phyloP scores from a whole-genome alignment of 2,113 vertebrate genomes.

The Herpetotheres cachinnans region DNA sequence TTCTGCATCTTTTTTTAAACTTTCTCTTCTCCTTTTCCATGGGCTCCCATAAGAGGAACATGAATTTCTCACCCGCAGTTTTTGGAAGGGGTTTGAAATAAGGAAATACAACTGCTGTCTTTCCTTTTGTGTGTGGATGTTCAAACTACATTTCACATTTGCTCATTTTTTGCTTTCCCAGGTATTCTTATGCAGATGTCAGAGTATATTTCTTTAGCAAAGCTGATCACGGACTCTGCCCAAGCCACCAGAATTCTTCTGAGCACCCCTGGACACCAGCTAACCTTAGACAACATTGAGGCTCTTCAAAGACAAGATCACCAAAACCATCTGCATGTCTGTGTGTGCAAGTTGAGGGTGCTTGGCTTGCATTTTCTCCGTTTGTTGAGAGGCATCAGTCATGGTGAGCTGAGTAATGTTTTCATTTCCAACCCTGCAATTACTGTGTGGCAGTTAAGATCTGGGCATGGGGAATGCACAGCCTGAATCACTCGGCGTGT shows the following conservation, averaged over 20 bases:
- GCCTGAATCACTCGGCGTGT: not conserved
- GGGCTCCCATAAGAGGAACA: not conserved
- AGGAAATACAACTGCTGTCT: not conserved
- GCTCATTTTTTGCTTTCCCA: not conserved
- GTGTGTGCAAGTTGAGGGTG: not conserved
- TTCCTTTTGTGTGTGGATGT: not conserved
- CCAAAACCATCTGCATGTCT: rapidly evolving
- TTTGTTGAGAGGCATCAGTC: not conserved
- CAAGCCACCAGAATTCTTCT: not conserved
- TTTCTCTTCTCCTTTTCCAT: not conserved
- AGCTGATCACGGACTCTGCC: not conserved
- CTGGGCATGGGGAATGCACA: not conserved
- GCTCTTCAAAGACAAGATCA: not conserved
- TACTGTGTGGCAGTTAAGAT: not conserved
- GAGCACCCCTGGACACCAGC: not conserved
- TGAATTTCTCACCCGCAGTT: not conserved
- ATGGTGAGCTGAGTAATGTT: not conserved
- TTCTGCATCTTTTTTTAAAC: not conserved
- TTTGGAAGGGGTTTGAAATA: not conserved
- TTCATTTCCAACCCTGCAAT: not conserved
- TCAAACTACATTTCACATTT: not conserved
- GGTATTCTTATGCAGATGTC: not conserved
- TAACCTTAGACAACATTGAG: not conserved
- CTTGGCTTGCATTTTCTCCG: not conserved
- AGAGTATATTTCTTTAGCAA: not conserved